Conservation (phyloP, 2,888 invertebrate species). For the Phrixothrix hirtus region DNA sequence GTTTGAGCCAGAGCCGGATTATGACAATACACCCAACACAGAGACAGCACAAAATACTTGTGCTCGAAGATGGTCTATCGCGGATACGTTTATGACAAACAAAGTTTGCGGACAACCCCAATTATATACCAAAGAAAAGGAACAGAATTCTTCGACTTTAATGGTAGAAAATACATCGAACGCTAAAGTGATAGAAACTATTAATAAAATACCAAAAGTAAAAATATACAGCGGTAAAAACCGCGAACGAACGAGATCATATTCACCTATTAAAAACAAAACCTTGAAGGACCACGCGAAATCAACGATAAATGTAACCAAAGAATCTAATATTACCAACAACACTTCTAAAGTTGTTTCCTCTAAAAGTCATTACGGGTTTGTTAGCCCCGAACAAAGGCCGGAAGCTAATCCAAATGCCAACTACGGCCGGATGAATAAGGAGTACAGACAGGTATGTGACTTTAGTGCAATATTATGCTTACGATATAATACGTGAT, state of each 20-base stretch:
- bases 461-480: conserved; percentile 20
- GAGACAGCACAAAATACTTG: conserved; percentile 13
- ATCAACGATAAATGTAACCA: conserved; percentile 38
- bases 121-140: conserved; percentile 24
- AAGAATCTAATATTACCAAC: conserved; percentile 37
- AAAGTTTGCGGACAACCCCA: conserved; percentile 28
- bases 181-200: conserved; percentile 40
- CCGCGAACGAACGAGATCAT: conserved; percentile 51
- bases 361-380: conserved; percentile 51
- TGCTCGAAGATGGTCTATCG: conserved; percentile 42
- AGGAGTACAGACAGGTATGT: conserved; percentile 46
- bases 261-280: conserved; percentile 52
- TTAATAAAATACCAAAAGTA: conserved; percentile 52
- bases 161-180: conserved; percentile 17
- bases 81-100: conserved; percentile 42
- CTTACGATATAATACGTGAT: conserved; percentile 16
- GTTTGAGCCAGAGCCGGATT: conserved; percentile 55
- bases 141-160: conserved; percentile 35
- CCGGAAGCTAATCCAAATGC: conserved; percentile 47
- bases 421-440: conserved; percentile 44
- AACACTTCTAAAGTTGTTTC: conserved; percentile 44
- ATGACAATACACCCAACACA: conserved; percentile 42
- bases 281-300: conserved; percentile 37
- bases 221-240: conserved; percentile 43
- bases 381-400: conserved; percentile 48